Evolutionary conservation across 2,888 invertebrate species (phyloP), one percentile per base, ranked within the genome.

Genomic region (Rhingia rostrata): DNA sequence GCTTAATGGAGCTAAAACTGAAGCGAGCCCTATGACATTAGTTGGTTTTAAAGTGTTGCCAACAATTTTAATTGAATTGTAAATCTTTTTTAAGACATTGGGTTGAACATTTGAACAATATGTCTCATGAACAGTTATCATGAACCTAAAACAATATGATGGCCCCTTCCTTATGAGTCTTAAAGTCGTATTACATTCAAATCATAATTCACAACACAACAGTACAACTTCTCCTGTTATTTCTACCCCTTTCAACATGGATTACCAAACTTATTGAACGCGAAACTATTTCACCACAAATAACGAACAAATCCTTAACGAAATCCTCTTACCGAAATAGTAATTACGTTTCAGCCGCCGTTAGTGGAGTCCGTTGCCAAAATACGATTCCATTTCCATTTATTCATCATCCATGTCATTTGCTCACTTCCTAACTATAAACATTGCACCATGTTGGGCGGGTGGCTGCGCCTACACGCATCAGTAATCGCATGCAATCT

Each of bases 321-420:
- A 22, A 73, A 47, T 61, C 9, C 33, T 32, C 60, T 49, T 66
- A 63, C 78, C 51, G 2, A 56, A 64, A 69, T 69, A 47, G 74
- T 74, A 80, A 84, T 80, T 80, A 74, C 45, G 74, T 61, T 45
- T 60, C 33, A 43, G 30, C 30, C 37, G 12, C 33, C 47, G 47
- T 10, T 12, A 2, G 22, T 22, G 22, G 37, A 5, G 22, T 39
- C 54, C 37, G 41, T 35, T 72, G n/a, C 61, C 53, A 54, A 67
- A 75, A 64, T 61, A 41, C 80, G 80, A 80, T 80, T 84, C 60
- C 60, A 84, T 80, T 84, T 80, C 84, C 73, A 84, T 80, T 84
- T 80, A 84, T 80, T 80, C 74, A 80, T 45, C 49, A 74, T 70
- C 79, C 61, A 53, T 73, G 51, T 41, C 67, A 70, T 84, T 84